phyloP scores from a whole-genome alignment of 2,888 invertebrate genomes.

The Pammene fasciana region DNA sequence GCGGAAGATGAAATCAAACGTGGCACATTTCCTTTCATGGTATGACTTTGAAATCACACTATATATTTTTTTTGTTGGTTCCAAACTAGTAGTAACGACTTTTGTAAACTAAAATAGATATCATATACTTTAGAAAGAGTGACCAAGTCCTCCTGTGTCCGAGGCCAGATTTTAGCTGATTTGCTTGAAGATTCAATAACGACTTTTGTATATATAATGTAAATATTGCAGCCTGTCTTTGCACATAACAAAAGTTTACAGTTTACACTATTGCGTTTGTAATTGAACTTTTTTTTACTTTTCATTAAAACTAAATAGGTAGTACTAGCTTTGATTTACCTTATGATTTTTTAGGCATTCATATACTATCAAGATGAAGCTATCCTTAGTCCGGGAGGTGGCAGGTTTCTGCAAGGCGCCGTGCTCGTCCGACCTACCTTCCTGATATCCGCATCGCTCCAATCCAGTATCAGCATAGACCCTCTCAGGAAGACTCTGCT shows the following conservation, averaged over 20 bases:
- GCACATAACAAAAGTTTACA: too few relatives aligned
- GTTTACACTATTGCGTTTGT: background rate
- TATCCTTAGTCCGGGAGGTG: conserved; percentile 56
- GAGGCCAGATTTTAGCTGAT: too few relatives aligned
- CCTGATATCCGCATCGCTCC: conserved; percentile 67
- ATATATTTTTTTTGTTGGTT: background rate
- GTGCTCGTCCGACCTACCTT: conserved; percentile 66
- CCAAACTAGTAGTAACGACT: too few relatives aligned
- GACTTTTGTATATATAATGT: too few relatives aligned
- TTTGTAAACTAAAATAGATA: too few relatives aligned
- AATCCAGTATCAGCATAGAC: conserved; percentile 50
- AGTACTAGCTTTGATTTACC: background rate
- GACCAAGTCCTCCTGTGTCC: too few relatives aligned
- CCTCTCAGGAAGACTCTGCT: conserved; percentile 65
- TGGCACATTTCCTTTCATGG: conserved; percentile 68
- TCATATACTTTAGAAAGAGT: too few relatives aligned
- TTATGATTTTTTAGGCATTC: conserved; percentile 59
- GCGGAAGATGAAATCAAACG: conserved; percentile 64
- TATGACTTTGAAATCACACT: conserved; percentile 45
- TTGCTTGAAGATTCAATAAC: too few relatives aligned
- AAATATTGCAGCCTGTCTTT: background rate
- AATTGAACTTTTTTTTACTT: background rate
- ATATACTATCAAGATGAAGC: conserved; percentile 70
- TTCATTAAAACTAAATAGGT: background rate
- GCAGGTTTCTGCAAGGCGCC: conserved; percentile 63